These are phyloP conservation scores for Psittacula cyanocephala DNA, from an alignment of 2,113 vertebrate genomes.

Conservation along the genomic window DNA sequence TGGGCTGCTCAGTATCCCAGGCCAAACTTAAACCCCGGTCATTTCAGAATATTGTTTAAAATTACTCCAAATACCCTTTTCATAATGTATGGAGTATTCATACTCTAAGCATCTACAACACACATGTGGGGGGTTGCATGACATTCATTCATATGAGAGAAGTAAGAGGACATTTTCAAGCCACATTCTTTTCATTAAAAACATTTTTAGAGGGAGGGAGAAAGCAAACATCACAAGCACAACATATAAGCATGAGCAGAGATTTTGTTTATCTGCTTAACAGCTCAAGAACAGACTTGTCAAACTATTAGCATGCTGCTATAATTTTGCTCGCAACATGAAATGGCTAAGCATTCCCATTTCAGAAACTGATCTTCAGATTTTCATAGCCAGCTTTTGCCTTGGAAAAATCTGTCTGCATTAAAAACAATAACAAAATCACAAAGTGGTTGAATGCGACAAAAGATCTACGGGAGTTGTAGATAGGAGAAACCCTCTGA, in stretches of 20 bases:
- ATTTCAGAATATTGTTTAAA: conserved; percentile 24
- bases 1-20: conserved; percentile 52
- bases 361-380: background rate
- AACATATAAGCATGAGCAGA: background rate
- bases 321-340: background rate
- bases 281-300: conserved; percentile 38
- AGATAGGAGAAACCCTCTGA: background rate
- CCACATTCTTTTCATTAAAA: background rate
- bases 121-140: background rate
- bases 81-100: background rate
- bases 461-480: background rate
- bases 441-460: background rate
- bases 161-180: conserved; percentile 16
- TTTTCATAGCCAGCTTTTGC: background rate
- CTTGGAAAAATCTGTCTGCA: background rate
- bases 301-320: background rate
- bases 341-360: background rate
- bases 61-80: conserved; percentile 1
- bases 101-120: background rate
- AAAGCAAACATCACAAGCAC: background rate
- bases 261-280: conserved; percentile 34
- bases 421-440: background rate
- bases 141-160: conserved; percentile 21
- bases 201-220: background rate
- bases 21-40: conserved; percentile 50